Conservation (phyloP, 2,888 invertebrate genomes). For the Petrolisthes manimaculis region DNA sequence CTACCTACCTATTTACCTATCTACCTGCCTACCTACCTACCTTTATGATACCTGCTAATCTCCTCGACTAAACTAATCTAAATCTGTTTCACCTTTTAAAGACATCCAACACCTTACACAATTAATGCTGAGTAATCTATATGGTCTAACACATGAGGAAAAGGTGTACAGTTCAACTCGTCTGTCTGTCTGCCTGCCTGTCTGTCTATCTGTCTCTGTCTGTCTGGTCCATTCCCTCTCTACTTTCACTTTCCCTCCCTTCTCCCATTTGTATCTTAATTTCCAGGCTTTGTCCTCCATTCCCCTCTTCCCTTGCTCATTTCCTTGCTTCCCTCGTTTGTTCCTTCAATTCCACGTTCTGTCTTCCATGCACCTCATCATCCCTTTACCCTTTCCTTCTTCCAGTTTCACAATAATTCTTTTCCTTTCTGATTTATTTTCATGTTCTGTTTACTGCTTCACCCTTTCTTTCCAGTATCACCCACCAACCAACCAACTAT, state of each 20-base stretch:
- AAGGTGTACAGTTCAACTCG: too few relatives aligned
- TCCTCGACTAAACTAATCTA: too few relatives aligned
- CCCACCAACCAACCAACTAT: background rate
- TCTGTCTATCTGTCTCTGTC: too few relatives aligned
- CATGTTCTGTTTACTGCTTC: background rate
- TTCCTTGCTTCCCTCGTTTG: background rate
- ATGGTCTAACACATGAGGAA: too few relatives aligned
- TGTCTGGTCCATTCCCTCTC: background rate
- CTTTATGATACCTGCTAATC: too few relatives aligned
- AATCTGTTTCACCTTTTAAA: too few relatives aligned
- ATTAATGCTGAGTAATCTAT: too few relatives aligned
- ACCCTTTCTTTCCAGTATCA: background rate
- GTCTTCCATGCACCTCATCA: background rate
- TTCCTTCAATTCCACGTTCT: background rate
- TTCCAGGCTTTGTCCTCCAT: background rate
- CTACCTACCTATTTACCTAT: too few relatives aligned
- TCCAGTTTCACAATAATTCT: background rate
- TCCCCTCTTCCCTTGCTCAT: background rate
- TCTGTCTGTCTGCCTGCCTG: too few relatives aligned
- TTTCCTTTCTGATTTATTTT: background rate
- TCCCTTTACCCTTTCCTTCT: background rate
- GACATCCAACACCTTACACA: too few relatives aligned
- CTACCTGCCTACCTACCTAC: too few relatives aligned
- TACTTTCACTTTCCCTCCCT: background rate
- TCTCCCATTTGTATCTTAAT: background rate